Percentiles rank a stretch among this genome's conserved stretches.
These are phyloP conservation scores for Zaprionus vittiger DNA, from an alignment of 1,140 invertebrate species.

Conservation along the genomic window DNA sequence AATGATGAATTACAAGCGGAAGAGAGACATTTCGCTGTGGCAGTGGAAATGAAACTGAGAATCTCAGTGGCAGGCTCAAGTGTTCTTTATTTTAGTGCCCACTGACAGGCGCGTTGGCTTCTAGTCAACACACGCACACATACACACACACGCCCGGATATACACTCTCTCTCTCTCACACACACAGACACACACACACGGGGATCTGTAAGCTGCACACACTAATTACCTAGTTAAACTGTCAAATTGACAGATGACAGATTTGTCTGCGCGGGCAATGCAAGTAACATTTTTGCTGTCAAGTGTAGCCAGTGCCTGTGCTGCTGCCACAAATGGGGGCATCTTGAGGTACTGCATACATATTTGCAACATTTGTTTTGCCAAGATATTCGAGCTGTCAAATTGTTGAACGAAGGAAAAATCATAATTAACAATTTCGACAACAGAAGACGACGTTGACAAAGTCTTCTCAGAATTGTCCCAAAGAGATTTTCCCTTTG, in stretches of 20 bases:
- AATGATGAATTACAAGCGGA: constrained; percentile 84
- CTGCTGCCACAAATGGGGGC: constrained; percentile 8
- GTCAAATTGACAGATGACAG: constrained; percentile 84
- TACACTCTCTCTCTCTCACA: not conserved
- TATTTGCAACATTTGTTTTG: constrained; percentile 70
- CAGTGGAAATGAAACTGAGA: constrained; percentile 54
- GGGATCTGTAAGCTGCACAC: constrained; percentile 39
- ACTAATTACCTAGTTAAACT: constrained; percentile 84
- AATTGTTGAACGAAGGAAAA: constrained; percentile 27
- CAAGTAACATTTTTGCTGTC: constrained; percentile 76
- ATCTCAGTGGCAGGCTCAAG: constrained; percentile 69
- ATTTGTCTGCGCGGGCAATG: constrained; percentile 65
- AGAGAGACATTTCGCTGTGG: constrained; percentile 76
- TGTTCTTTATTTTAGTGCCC: constrained; percentile 67
- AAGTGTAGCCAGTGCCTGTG: constrained; percentile 27
- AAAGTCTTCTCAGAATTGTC: constrained; percentile 62
- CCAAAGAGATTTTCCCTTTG: constrained; percentile 27
- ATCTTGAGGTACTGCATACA: constrained; percentile 33
- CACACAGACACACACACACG: constrained; percentile 22
- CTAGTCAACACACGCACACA: constrained; percentile 53
- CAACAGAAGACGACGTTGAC: constrained; percentile 24
- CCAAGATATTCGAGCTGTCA: constrained; percentile 69
- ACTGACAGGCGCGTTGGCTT: constrained; percentile 68
- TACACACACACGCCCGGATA: not conserved
- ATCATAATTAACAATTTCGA: constrained; percentile 74